Percentiles rank a stretch among this genome's conserved stretches.
Conservation (phyloP, 1,140 invertebrate species). For the Tetramorium parvispinum region DNA sequence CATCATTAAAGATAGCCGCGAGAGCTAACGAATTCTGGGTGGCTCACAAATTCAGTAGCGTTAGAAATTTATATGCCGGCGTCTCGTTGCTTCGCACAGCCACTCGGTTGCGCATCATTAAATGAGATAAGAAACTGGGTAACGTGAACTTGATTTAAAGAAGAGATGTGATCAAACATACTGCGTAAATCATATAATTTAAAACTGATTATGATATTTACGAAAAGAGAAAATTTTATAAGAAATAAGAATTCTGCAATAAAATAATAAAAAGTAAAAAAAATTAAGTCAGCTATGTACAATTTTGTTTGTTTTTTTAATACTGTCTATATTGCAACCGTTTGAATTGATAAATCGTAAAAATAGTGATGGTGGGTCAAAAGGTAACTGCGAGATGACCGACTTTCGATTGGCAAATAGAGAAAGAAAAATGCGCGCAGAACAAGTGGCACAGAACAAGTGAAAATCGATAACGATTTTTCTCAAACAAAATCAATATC, state of each 20-base stretch:
- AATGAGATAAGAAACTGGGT: conserved; percentile 9
- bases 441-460: conserved; percentile 7
- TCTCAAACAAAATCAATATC: conserved; percentile 9
- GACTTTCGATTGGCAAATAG: conserved; percentile 5
- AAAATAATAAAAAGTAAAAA: background rate
- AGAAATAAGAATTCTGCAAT: background rate
- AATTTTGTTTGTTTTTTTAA: background rate
- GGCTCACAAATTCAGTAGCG: conserved; percentile 11
- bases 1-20: conserved; percentile 42
- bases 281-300: background rate
- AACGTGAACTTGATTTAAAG: conserved; percentile 20
- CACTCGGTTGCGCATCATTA: background rate
- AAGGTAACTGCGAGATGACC: conserved; percentile 11
- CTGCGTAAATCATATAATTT: background rate
- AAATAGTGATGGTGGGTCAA: background rate
- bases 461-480: conserved; percentile 48
- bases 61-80: conserved; percentile 38
- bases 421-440: background rate
- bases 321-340: background rate
- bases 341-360: background rate
- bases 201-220: background rate
- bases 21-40: conserved; percentile 28
- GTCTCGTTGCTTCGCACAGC: conserved; percentile 3
- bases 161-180: background rate
- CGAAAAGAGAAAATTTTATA: background rate